Evolutionary conservation across 2,113 vertebrate species (phyloP).

Genomic region (Gallinago paraguaiae): DNA sequence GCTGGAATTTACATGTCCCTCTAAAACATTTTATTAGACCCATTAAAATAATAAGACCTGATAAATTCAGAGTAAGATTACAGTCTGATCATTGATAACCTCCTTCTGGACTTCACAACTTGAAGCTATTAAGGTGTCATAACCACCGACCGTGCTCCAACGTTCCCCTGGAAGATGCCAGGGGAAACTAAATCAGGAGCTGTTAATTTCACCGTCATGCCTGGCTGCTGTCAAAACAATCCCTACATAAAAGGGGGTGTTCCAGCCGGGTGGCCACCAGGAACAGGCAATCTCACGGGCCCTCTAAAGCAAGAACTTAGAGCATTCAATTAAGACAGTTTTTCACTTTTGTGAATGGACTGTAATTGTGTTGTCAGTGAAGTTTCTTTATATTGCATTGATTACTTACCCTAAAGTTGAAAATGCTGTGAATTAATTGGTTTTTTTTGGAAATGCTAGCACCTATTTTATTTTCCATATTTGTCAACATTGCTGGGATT

Average conservation of each 20-base stretch:
- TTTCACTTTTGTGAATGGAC: too few species aligned
- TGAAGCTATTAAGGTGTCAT: conserved; percentile 9
- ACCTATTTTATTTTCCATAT: too few species aligned
- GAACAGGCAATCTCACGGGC: neutral
- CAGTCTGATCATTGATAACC: neutral
- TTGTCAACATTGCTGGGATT: too few species aligned
- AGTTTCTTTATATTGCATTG: too few species aligned
- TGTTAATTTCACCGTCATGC: conserved; percentile 16
- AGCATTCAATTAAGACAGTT: neutral
- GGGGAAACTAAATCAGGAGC: conserved; percentile 12
- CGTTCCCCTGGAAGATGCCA: neutral
- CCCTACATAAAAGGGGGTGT: conserved; percentile 16
- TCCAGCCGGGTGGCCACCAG: neutral
- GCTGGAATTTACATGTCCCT: neutral
- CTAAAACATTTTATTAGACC: conserved; percentile 17
- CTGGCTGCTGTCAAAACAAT: conserved; percentile 51
- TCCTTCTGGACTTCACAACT: conserved; percentile 15
- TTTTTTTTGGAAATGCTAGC: too few species aligned
- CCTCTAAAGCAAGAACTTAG: neutral
- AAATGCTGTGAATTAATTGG: too few species aligned
- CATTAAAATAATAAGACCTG: neutral
- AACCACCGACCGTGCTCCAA: neutral
- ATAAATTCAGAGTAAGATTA: neutral
- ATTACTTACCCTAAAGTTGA: too few species aligned
- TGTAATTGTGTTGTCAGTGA: too few species aligned